Base-by-base conservation (phyloP, 2,113 vertebrate species). In the Rhadina sibilatrix region DNA sequence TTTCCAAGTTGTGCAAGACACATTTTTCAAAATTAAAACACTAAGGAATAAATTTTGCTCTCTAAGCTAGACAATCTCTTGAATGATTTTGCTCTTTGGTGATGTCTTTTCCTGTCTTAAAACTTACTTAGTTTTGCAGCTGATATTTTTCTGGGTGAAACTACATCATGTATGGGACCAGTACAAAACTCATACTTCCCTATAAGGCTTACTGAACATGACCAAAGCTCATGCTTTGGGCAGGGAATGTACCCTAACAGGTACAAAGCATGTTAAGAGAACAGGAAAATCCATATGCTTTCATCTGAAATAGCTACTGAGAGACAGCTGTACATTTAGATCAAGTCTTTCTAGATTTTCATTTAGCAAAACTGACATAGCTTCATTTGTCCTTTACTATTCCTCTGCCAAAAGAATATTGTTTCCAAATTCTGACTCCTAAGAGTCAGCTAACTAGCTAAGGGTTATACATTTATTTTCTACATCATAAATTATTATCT, bases 191-290 rank as follows among this genome's bases (percentile, higher is more conserved):
- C 3, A 10, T 10, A 1, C 11, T 40, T 6, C 13, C 6, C 27
- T 24, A 0, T 9, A 16, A 66, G 16, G 7, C 15, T 63, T 66
- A 46, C 2, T 50, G 42, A 92, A 63, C 10, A 3, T 52, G 24
- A 63, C 3, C 8, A 42, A 59, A 88, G 5, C 6, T 46, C 24
- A 47, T 54, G 16, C 4, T 57, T 91, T 57, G 12, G 37, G 23
- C 7, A 44, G 19, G 3, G 12, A 5, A n/a, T 31, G 4, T 28
- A 47, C 2, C 20, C 33, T 27, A 31, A n/a, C 2, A 19, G 6
- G 11, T 6, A 35, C 12, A 46, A 59, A 38, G 5, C 1, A 15
- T 5, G 4, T 33, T 70, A 63, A 53, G 3, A 52, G 6, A 75
- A 21, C 8, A 81, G 28, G 76, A 89, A 69, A 84, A 93, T 56